Evolutionary conservation across 1,140 invertebrate species (phyloP).

Genomic region (Nasonia vitripennis): DNA sequence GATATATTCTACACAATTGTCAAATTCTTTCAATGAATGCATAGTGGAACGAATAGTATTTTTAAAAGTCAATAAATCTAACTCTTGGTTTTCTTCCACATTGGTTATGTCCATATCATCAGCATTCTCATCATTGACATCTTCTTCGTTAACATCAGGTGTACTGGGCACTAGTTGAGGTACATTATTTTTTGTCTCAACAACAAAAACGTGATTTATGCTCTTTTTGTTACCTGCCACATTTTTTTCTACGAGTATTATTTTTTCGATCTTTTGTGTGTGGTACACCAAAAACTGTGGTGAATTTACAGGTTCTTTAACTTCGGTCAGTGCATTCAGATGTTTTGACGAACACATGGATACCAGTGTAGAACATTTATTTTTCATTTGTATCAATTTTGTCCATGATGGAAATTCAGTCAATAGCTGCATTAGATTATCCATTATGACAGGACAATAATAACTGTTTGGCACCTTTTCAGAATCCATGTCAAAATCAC

Average conservation of each 20-base stretch:
- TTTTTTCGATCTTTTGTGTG: neutral
- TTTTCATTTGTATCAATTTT: constrained; percentile 37
- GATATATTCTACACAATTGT: constrained; percentile 25
- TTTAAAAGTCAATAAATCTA: constrained; percentile 40
- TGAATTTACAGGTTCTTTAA: constrained; percentile 12
- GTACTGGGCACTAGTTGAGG: neutral
- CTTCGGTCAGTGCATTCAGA: constrained; percentile 13
- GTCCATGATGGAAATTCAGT: constrained; percentile 51
- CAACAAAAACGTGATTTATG: neutral
- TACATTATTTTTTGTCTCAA: neutral
- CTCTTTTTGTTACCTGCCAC: neutral
- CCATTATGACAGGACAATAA: constrained; percentile 45
- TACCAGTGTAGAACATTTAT: constrained; percentile 16
- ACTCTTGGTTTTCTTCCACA: constrained; percentile 1
- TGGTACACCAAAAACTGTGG: constrained; percentile 12
- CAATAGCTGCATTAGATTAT: constrained; percentile 41
- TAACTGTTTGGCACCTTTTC: constrained; percentile 40
- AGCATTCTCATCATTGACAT: constrained; percentile 23
- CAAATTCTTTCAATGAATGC: constrained; percentile 35
- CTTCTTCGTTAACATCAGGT: neutral
- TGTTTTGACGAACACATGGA: constrained; percentile 30
- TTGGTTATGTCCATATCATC: neutral
- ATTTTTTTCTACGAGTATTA: neutral
- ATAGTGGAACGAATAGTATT: constrained; percentile 27
- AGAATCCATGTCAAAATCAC: constrained; percentile 38